These are phyloP conservation scores for Pyrrhia umbra DNA, from an alignment of 2,888 invertebrate genomes.

Conservation along the genomic window DNA sequence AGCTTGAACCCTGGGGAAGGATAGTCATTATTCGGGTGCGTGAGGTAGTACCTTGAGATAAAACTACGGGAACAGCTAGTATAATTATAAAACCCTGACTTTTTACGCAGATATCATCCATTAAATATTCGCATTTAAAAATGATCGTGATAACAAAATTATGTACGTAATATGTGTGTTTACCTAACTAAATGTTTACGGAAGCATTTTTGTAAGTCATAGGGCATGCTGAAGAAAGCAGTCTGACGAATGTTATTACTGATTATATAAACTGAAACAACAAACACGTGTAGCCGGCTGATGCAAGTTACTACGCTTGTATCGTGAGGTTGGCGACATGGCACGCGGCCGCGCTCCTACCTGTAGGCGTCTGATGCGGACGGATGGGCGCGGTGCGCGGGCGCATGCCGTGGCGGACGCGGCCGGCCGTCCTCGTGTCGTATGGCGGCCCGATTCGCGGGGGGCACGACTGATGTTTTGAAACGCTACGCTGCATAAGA, in stretches of 20 bases:
- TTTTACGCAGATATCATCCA: not conserved
- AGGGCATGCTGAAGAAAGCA: conserved; percentile 13
- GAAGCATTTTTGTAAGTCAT: conserved; percentile 33
- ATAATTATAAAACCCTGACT: too few relatives aligned
- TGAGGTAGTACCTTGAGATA: too few relatives aligned
- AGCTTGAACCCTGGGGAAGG: too few relatives aligned
- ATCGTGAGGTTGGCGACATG: conserved; percentile 44
- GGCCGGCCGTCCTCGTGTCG: not conserved
- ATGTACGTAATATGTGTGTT: conserved; percentile 2
- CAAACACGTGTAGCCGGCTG: conserved; percentile 56
- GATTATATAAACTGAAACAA: conserved; percentile 27
- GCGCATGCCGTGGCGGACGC: conserved; percentile 7
- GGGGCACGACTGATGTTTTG: conserved; percentile 10
- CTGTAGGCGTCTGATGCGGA: conserved; percentile 29
- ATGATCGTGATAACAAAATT: too few relatives aligned
- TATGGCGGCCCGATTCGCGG: not conserved
- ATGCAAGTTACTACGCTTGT: conserved; percentile 60
- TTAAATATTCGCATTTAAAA: too few relatives aligned
- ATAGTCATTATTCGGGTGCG: too few relatives aligned
- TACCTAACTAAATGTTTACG: conserved; percentile 9
- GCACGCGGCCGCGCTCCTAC: conserved; percentile 30
- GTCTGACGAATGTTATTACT: conserved; percentile 2
- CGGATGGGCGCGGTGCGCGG: conserved; percentile 1
- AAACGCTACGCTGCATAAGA: conserved; percentile 33
- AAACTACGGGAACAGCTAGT: too few relatives aligned